Evolutionary conservation across 1,140 invertebrate species (phyloP).

Genomic region (Mycetomoellerius zeteki): DNA sequence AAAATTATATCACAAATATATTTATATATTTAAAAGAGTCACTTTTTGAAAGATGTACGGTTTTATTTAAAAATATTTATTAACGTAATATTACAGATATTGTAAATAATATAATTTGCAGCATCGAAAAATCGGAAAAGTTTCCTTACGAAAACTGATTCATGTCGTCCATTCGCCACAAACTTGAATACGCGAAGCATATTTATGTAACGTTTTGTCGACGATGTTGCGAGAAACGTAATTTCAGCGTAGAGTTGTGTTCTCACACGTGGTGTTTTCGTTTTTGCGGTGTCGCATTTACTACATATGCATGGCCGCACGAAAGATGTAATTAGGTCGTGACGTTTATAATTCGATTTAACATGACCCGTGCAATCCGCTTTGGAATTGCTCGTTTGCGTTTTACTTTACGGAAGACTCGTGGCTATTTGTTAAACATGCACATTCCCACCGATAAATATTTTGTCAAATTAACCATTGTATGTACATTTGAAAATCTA

Average conservation of each 20-base stretch:
- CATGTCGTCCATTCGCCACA: slow-evolving; percentile 39
- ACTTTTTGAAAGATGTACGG: background rate
- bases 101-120: background rate
- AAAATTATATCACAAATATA: background rate
- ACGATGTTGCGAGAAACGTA: slow-evolving; percentile 61
- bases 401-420: slow-evolving; percentile 48
- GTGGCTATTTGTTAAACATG: slow-evolving; percentile 40
- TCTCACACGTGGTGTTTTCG: slow-evolving; percentile 53
- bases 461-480: slow-evolving; percentile 32
- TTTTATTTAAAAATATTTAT: background rate
- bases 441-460: slow-evolving; percentile 33
- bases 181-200: slow-evolving; percentile 54
- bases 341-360: slow-evolving; percentile 64
- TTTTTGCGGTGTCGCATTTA: slow-evolving; percentile 54
- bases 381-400: slow-evolving; percentile 58
- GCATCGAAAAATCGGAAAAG: slow-evolving; percentile 8
- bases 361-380: slow-evolving; percentile 45
- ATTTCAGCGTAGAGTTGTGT: slow-evolving; percentile 50
- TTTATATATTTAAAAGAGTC: background rate
- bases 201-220: slow-evolving; percentile 62
- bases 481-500: background rate
- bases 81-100: background rate
- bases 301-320: slow-evolving; percentile 58
- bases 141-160: background rate
- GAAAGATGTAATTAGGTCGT: slow-evolving; percentile 63